Evolutionary conservation across 2,888 invertebrate genomes (phyloP).

Genomic region (Falcaria lacertinaria): DNA sequence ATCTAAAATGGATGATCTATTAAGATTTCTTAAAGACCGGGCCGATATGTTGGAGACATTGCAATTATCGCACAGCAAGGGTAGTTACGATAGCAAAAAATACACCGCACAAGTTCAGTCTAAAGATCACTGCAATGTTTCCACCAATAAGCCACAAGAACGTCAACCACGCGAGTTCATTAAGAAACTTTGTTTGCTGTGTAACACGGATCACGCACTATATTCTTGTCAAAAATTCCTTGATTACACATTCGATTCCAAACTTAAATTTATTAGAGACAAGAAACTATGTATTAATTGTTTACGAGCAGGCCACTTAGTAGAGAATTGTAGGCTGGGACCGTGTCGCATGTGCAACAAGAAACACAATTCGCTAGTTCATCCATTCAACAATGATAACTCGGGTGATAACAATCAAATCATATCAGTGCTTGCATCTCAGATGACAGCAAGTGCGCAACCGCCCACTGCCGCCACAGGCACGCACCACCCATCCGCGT

Average conservation of each 20-base stretch:
- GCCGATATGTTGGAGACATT: conserved; percentile 20
- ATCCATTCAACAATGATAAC: conserved; percentile 3
- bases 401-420: background rate
- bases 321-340: conserved; percentile 9
- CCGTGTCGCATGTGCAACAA: conserved; percentile 11
- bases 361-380: conserved; percentile 14
- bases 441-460: background rate
- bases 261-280: conserved; percentile 9
- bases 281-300: conserved; percentile 16
- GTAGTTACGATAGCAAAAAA: conserved; percentile 3
- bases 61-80: conserved; percentile 7
- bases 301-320: conserved; percentile 12
- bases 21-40: conserved; percentile 16
- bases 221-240: conserved; percentile 15
- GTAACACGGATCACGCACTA: conserved; percentile 12
- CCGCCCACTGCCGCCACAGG: background rate
- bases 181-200: conserved; percentile 3
- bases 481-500: too few relatives aligned
- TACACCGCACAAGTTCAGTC: background rate
- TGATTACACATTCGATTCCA: conserved; percentile 9
- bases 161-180: conserved; percentile 8
- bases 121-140: conserved; percentile 9
- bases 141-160: conserved; percentile 7
- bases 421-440: background rate
- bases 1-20: conserved; percentile 7